Conservation (phyloP, 1,140 invertebrate genomes). For the Bathynomus jamesi region DNA sequence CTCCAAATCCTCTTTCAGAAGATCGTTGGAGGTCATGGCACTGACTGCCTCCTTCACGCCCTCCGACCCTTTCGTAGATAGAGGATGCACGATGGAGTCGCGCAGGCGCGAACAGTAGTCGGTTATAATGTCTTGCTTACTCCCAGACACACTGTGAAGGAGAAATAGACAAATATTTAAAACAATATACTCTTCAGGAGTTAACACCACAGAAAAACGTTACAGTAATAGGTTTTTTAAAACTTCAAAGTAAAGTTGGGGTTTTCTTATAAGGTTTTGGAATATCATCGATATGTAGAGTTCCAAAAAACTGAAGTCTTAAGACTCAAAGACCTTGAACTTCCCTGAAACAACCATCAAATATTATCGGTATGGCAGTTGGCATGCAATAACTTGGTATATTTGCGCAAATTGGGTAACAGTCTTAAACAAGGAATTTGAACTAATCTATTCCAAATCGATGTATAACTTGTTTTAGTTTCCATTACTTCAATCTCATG, state of each 20-base stretch:
- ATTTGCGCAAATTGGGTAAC: too few relatives aligned
- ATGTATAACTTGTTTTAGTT: too few relatives aligned
- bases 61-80: constrained; percentile 58
- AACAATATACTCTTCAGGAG: background rate
- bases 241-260: background rate
- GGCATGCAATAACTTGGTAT: too few relatives aligned
- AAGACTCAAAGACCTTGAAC: too few relatives aligned
- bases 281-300: too few relatives aligned
- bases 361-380: too few relatives aligned
- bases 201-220: background rate
- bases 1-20: constrained; percentile 85
- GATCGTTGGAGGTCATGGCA: constrained; percentile 68
- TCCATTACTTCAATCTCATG: constrained; percentile 69
- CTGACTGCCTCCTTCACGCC: constrained; percentile 65
- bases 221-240: background rate
- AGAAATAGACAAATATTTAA: background rate
- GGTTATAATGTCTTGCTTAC: constrained; percentile 63
- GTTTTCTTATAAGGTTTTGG: background rate
- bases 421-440: too few relatives aligned
- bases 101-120: constrained; percentile 73
- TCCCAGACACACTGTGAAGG: constrained; percentile 59
- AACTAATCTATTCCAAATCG: too few relatives aligned
- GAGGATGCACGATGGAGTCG: constrained; percentile 61
- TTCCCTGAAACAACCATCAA: too few relatives aligned
- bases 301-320: too few relatives aligned